Evolutionary conservation across 2,113 vertebrate species (phyloP).

Genomic region (Pantherophis guttatus): DNA sequence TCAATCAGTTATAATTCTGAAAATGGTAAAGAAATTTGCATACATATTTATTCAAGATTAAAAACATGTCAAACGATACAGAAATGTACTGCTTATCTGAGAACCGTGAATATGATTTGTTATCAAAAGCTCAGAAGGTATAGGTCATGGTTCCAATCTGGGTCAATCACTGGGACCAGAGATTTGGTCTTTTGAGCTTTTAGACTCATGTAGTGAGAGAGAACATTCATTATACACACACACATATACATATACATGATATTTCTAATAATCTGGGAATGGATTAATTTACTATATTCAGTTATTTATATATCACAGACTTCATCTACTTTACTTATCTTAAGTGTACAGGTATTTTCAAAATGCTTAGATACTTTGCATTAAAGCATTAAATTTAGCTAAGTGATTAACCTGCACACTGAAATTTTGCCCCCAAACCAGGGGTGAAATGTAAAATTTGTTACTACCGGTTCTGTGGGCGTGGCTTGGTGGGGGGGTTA

Average conservation of each 20-base stretch:
- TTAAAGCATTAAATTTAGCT: background rate
- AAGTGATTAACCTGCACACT: background rate
- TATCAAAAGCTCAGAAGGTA: background rate
- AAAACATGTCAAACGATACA: background rate
- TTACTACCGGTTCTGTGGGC: no score
- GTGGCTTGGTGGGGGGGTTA: no score
- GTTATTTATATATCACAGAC: background rate
- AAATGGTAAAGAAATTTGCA: background rate
- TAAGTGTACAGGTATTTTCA: background rate
- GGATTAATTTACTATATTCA: no score
- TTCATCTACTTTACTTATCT: background rate
- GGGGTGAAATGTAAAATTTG: no score
- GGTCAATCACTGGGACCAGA: no score
- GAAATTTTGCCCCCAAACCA: background rate
- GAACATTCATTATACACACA: background rate
- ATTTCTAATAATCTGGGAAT: background rate
- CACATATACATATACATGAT: no score
- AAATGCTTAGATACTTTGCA: background rate
- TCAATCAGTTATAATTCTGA: background rate
- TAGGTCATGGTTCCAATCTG: no score
- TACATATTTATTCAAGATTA: background rate
- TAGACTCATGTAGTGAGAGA: background rate
- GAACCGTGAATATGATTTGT: background rate
- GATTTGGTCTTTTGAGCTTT: no score
- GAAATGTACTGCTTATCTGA: background rate